Base-by-base conservation (phyloP, 2,113 vertebrate genomes). In the Hyla sarda region DNA sequence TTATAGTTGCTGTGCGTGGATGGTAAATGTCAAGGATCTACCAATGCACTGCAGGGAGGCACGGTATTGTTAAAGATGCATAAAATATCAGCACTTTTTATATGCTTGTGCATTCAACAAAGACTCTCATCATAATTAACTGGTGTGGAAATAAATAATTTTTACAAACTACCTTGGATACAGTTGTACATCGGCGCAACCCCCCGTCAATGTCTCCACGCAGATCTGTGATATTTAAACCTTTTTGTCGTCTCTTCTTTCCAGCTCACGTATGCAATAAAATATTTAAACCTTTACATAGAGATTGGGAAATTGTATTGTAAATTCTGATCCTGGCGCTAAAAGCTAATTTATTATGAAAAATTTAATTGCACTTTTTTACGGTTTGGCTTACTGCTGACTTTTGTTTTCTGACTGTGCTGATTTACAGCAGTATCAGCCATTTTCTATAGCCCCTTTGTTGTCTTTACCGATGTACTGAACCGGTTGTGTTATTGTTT, bases 121-220 rank as follows among this genome's bases (percentile, higher is more conserved):
- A 95, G 95, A 95, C 94, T 96, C 94, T 93, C 94, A 95, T 95
- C 95, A 95, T 96, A 95, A 96, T 96, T 96, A 96, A 95, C 94
- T 95, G 93, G 94, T 93, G 94, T 94, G 93, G 94, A 95, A 96
- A 95, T 95, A 95, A 95, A 95, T 95, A 95, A 95, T 95, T 95
- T 95, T 96, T 96, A 94, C 94, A 95, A 96, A 96, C 94, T 96
- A 95, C 94, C 93, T 95, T 92, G 92, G 94, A 94, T 96, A 94
- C 94, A 93, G 93, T 93, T 93, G 92, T 93, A 93, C 91, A 92
- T 71, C 45, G 67, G 32, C 30, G 17, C 60, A 67, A 47, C 82
- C 50, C 30, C n/a, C n/a, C 90, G 93, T 95, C 93, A 71, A 94
- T 93, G 92, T 93, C 93, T 90, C 60, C 84, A 91, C 89, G 91